Conservation (phyloP, 2,113 vertebrate species). For the Procavia capensis region DNA sequence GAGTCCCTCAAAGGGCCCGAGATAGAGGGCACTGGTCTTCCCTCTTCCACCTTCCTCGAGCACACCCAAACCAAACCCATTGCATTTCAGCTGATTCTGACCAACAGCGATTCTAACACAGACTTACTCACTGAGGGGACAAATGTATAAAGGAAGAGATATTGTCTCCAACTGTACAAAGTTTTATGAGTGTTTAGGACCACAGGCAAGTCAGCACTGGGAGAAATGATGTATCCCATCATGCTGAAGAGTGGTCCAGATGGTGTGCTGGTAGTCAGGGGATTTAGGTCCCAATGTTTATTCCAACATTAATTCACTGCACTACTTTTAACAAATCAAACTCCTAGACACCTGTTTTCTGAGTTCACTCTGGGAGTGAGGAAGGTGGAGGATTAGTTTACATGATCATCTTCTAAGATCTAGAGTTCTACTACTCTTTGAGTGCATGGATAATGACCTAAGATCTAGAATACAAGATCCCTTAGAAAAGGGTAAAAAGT, state of each 20-base stretch:
- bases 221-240: too few relatives aligned
- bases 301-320: not conserved
- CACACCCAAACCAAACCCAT: not conserved
- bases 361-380: not conserved
- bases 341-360: not conserved
- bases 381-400: not conserved
- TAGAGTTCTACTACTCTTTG: constrained; percentile 50
- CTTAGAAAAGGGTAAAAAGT: not conserved
- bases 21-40: not conserved
- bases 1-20: not conserved
- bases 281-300: not conserved
- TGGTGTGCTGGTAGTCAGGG: not conserved
- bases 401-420: not conserved
- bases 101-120: not conserved
- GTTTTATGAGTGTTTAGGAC: not conserved
- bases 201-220: not conserved
- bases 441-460: constrained; percentile 27
- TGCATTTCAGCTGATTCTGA: too few relatives aligned
- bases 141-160: not conserved
- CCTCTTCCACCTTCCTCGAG: not conserved
- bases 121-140: not conserved
- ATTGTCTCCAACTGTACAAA: not conserved
- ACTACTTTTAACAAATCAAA: not conserved
- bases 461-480: not conserved
- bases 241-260: not conserved